Percentiles rank a stretch among this genome's conserved stretches.
phyloP scores from a whole-genome alignment of 1,140 invertebrate genomes.

The Medauroidea extradentata region DNA sequence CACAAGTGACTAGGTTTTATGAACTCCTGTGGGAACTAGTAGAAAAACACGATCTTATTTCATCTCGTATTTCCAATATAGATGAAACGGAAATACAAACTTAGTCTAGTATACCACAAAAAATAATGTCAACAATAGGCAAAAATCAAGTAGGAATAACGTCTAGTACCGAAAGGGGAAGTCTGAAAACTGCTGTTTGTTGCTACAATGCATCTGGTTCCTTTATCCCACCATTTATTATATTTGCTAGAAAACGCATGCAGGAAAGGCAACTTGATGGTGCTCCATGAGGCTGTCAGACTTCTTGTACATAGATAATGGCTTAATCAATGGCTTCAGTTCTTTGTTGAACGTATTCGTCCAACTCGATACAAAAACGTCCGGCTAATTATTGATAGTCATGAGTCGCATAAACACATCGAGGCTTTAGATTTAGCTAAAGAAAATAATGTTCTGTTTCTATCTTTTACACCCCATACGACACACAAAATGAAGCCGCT shows the following conservation, averaged over 20 bases:
- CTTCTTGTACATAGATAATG: conserved; percentile 20
- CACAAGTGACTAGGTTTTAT: conserved; percentile 29
- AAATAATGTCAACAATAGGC: conserved; percentile 32
- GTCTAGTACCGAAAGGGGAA: conserved; percentile 3
- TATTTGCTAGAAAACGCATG: conserved; percentile 4
- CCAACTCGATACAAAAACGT: conserved; percentile 27
- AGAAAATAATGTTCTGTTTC: conserved; percentile 26
- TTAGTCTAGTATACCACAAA: conserved; percentile 32
- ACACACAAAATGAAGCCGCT: conserved; percentile 47
- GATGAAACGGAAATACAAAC: conserved; percentile 37
- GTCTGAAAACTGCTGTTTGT: too few relatives aligned
- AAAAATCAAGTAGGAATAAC: conserved; percentile 29
- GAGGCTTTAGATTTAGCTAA: conserved; percentile 23
- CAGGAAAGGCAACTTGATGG: conserved; percentile 21
- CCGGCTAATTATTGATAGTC: conserved; percentile 30
- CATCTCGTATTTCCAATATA: conserved; percentile 34
- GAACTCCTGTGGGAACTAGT: conserved; percentile 13
- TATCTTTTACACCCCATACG: conserved; percentile 46
- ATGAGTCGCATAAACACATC: conserved; percentile 25
- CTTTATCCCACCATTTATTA: too few relatives aligned
- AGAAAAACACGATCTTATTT: not conserved
- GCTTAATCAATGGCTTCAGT: conserved; percentile 26
- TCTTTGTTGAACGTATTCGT: conserved; percentile 22
- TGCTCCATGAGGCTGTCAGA: conserved; percentile 17
- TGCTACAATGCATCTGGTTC: too few relatives aligned